Base-by-base conservation (phyloP, 1,140 invertebrate species). In the Oryctes rhinoceros region DNA sequence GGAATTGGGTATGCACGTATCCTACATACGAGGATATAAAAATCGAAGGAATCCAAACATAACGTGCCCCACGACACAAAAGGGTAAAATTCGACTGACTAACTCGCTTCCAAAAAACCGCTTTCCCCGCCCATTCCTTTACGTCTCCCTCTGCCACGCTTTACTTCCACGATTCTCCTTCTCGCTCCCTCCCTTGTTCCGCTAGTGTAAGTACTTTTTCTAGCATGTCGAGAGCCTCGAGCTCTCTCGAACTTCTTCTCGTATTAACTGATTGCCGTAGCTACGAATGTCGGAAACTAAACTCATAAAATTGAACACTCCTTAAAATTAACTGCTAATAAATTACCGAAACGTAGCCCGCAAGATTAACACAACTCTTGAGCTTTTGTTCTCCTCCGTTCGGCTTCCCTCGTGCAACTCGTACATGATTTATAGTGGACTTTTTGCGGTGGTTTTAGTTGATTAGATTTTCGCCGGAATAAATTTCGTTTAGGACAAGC, bases 291-390 rank as follows among this genome's bases (percentile, higher is more conserved):
- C 82, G 80, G 80, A 80, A 82, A 82, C 81, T 83, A 79, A 80
- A 83, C 79, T 83, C 82, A 83, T 84, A 84, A 84, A 85, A 85
- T 84, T 83, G 85, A 86, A 84, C 84, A 84, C 83, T 85, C 85
- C 85, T 86, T 85, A 85, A 79, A 86, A 86, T 85, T 86, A 86
- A 85, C 84, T 84, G 85, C 82, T 85, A 84, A 86, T 86, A 86
- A 86, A 86, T 86, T 85, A 86, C 83, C 76, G 53, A 79, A 83
- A 81, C 83, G 82, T 81, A 79, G 77, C 81, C 79, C 81, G 39
- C 48, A 81, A 84, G 83, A 86, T 85, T 84, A 85, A 83, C 82
- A 83, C 71, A 78, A 77, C 71, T 81, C 83, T 78, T 82, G 65
- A 71, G 78, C 78, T 75, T 71, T 79, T 79, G 62, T 74, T 79